Conservation (phyloP, 2,797 vertebrate genomes). For the Alca torda region DNA sequence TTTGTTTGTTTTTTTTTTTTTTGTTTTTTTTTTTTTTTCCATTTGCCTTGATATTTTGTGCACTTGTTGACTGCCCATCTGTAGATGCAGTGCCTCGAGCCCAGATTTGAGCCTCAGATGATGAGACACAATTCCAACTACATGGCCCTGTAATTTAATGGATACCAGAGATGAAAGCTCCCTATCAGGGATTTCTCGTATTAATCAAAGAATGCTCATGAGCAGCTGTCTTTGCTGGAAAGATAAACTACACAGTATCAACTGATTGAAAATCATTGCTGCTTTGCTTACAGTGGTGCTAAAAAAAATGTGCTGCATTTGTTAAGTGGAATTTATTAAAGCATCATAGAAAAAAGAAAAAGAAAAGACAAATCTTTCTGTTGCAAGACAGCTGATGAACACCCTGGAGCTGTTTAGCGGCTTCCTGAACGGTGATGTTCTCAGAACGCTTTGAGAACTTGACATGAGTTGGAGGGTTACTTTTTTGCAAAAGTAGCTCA, state of each 20-base stretch:
- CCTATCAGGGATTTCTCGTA: background rate
- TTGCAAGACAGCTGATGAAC: conserved; percentile 37
- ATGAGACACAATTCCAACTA: background rate
- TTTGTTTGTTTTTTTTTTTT: background rate
- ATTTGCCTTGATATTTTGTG: background rate
- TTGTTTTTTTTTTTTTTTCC: background rate
- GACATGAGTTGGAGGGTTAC: background rate
- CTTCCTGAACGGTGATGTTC: background rate
- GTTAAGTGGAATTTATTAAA: conserved; percentile 49
- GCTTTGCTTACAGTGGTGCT: conserved; percentile 13
- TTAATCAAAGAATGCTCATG: background rate
- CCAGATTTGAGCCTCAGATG: background rate
- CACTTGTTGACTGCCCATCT: background rate
- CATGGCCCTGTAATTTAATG: background rate
- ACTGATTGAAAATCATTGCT: conserved; percentile 1
- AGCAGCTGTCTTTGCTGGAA: conserved; percentile 1
- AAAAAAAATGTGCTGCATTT: conserved; percentile 11
- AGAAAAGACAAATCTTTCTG: conserved; percentile 3
- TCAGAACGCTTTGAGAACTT: background rate
- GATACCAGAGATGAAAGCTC: background rate
- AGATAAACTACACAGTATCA: conserved; percentile 14
- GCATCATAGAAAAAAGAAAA: background rate
- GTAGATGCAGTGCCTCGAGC: background rate
- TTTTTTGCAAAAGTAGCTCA: background rate
- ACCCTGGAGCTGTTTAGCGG: conserved; percentile 33